A percentile compares a stretch with the other conserved stretches of the same genome.
Conservation (phyloP, 2,113 vertebrate species). For the Heptranchias perlo region DNA sequence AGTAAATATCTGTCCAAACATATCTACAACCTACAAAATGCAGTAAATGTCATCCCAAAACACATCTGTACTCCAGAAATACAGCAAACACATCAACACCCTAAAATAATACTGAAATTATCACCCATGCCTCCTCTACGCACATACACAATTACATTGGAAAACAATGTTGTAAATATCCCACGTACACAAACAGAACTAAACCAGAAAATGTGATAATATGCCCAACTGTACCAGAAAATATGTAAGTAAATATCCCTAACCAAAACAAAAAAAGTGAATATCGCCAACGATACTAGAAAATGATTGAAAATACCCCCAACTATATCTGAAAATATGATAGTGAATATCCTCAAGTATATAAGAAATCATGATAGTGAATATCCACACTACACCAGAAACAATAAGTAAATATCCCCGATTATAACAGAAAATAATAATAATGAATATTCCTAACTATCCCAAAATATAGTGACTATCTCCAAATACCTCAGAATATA, state of each 20-base stretch:
- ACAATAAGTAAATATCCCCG: neutral
- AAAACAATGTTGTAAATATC: neutral
- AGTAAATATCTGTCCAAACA: neutral
- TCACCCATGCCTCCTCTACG: neutral
- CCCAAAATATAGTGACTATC: neutral
- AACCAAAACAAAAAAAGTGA: no score
- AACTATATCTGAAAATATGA: neutral
- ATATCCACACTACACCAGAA: neutral
- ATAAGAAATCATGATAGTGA: neutral
- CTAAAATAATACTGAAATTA: neutral
- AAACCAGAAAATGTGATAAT: neutral
- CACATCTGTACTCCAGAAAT: neutral
- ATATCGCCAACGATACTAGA: neutral
- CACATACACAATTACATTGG: neutral
- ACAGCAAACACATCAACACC: neutral
- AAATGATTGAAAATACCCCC: neutral
- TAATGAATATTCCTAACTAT: neutral
- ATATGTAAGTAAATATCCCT: neutral
- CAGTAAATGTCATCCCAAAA: neutral
- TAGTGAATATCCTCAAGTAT: neutral
- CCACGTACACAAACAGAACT: neutral
- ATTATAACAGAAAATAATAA: neutral
- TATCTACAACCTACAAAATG: neutral
- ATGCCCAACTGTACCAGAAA: no score
- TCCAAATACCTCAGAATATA: neutral